Base-by-base conservation (phyloP, 2,888 invertebrate genomes). In the Halictus ligatus region DNA sequence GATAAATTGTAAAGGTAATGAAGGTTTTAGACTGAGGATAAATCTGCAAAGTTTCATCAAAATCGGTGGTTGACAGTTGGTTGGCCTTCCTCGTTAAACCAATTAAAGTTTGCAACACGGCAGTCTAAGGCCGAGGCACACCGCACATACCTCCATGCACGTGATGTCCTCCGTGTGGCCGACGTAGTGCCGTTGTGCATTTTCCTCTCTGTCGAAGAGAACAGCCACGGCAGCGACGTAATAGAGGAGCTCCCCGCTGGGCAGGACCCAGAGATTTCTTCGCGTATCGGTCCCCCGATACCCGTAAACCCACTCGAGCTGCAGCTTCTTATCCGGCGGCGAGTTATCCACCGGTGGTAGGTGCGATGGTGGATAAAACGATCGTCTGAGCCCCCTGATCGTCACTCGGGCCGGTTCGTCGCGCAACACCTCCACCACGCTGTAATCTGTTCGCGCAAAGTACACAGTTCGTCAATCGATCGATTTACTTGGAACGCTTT, bases 221-320 rank as follows among this genome's bases (percentile, higher is more conserved):
- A 99, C 97, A 0, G 98, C 99, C 0, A 99, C 98, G 0, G 98
- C 98, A 0, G 98, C 98, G n/a, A 99, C 98, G 94, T 97, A 98
- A 95, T 99, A 99, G 67, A 99, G 96, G 13, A 99, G 96, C 95
- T 99, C 99, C 0, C 99, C 99, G 0, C 99, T 98, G 0, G 99
- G 98, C 79, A 99, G 95, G 46, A 98, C 98, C 98, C 98, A 98
- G 54, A 99, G 96, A 95, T 99, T 99, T 91, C 97, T 97, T 18
- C 98, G 96, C 8, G 98, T 97, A 95, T 99, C 99, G 15, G 97
- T 97, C 0, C 99, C 99, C 84, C 99, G 97, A 95, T 99, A 99
- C 0, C 99, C 99, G 94, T 98, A 99, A 97, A 99, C 99, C 99
- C 99, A 99, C 93, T 99, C 98, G 0, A 99, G 96, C 87, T 97